Base-by-base conservation (phyloP, 2,888 invertebrate genomes). In the Brachyopa scutellaris region DNA sequence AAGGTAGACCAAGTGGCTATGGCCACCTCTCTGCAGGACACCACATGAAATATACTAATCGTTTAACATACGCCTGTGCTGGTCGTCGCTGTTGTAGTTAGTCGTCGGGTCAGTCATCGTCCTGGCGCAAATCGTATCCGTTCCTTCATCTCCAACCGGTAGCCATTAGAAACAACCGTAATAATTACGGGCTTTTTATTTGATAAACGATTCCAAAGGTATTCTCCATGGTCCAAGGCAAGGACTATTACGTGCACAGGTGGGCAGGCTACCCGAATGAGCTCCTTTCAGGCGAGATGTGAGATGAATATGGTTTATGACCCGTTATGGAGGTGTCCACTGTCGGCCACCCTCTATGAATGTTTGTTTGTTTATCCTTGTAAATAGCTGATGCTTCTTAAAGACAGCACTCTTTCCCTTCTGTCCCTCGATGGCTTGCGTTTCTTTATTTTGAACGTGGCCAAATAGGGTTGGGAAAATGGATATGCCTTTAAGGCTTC, bases 181-280 rank as follows among this genome's bases (percentile, higher is more conserved):
- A 82, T 77, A 77, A 82, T 77, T 77, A 82, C 70, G 57, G 76
- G 66, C 62, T 76, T 76, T 69, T 69, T 80, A 69, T 76, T 80
- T 80, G 76, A 80, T 76, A 80, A 80, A 80, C 76, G 80, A 70
- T 76, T 57, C 49, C 38, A 49, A 49, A 62, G 74, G 62, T 31
- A 55, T 64, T 33, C 42, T 69, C 42, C 45, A 59, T 49, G 11
- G 62, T 62, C 42, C 26, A 26, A 5, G 26, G 26, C 40, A 49
- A 74, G 26, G 55, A 49, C 53, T 51, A 64, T 66, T 73, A 62
- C 55, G 55, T 62, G 55, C 62, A 76, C 57, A 38, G 64, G 59
- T 76, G 59, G 62, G 36, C 47, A 55, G 23, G 26, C 42, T 38
- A 40, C 19, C 47, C 23, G 26, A 47, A 26, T 19, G 61, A 31